Evolutionary conservation across 2,797 vertebrate species (phyloP).

Genomic region (Ctenopoma kingsleyae): DNA sequence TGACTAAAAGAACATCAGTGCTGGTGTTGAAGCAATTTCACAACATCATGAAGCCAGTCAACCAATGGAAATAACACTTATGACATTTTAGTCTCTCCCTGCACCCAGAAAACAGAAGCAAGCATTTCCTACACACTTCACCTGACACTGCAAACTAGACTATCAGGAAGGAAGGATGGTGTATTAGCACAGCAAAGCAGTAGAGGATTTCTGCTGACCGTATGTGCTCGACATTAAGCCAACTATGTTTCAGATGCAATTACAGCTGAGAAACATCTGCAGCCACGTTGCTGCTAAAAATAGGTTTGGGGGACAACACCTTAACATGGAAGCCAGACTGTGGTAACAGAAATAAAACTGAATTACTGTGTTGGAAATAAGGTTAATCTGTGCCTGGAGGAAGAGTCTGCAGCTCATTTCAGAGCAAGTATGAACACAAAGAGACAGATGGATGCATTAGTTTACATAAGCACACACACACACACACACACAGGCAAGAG

Average conservation of each 20-base stretch:
- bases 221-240: not conserved
- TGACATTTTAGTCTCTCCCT: not conserved
- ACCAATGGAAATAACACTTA: not conserved
- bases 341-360: not conserved
- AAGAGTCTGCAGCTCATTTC: not conserved
- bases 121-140: not conserved
- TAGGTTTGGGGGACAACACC: not conserved
- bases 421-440: conserved; percentile 18
- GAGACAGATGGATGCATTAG: not conserved
- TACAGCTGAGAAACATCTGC: conserved; percentile 1
- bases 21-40: not conserved
- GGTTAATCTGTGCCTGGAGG: not conserved
- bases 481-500: not conserved
- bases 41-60: not conserved
- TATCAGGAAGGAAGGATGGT: not conserved
- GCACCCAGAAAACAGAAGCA: not conserved
- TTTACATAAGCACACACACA: not conserved
- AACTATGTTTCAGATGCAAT: conserved; percentile 2
- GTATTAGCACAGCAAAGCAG: not conserved
- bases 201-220: conserved; percentile 11
- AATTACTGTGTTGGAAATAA: not conserved
- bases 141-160: not conserved
- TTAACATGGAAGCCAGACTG: not conserved
- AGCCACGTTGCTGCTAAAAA: not conserved
- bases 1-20: not conserved